Evolutionary conservation across 2,113 vertebrate genomes (phyloP), one percentile per base, ranked within the genome.

Genomic region (Irena cyanogastra): DNA sequence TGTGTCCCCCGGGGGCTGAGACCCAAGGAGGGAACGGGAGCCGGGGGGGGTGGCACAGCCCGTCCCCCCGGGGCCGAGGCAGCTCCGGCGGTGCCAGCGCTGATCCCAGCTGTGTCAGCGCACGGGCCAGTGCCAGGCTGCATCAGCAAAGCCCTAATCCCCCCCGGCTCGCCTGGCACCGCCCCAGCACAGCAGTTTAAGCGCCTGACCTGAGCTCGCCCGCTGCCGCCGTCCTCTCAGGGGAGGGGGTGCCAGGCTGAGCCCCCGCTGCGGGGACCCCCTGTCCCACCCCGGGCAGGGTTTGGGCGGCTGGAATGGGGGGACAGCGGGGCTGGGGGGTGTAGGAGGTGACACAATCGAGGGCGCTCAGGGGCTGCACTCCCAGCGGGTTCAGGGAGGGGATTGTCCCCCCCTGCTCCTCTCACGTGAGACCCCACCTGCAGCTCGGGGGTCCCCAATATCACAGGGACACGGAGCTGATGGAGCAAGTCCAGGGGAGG

Each of bases 111-210:
- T 77, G 91, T 75, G 94, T 94, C 94, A 94, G 95, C 94, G 83
- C 69, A 3, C 19, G n/a, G 88, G 93, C 19, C 65, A 4, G 78
- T 93, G 96, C 96, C 95, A 93, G 96, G 83, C 84, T 89, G 93
- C 92, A 63, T 94, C 95, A 95, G 95, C 96, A 96, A 21, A 95
- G 94, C 96, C 64, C 9, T 89, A 77, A 95, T 94, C 93, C 41
- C 71, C 66, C 87, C 10, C 3, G 10, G 59, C 68, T 26, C 39
- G 69, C 78, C 87, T 91, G 87, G 93, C 91, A 80, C 37, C 6
- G 11, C 57, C 77, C 89, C 96, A 92, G 76, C 53, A 0, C 39
- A 2, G 83, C 82, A 16, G 49, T 75, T 82, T 81, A 54, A 39
- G 65, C 30, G 90, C 26, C 80, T 95, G 96, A 92, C 96, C 96